Evolutionary conservation across 2,888 invertebrate species (phyloP).

Genomic region (Sylvicola fuscatus): DNA sequence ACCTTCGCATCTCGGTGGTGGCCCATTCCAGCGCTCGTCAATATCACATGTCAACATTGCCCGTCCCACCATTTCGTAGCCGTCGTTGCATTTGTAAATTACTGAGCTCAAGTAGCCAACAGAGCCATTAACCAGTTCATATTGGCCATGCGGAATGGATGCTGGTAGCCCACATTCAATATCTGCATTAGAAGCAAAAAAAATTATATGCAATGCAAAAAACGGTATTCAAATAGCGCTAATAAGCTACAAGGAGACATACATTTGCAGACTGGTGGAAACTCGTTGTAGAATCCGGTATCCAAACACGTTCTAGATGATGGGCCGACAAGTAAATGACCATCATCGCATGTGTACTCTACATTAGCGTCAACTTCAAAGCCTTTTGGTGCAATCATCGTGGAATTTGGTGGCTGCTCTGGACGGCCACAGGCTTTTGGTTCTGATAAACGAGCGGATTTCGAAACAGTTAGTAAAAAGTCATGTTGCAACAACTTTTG

Average conservation of each 20-base stretch:
- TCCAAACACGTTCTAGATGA: constrained; percentile 64
- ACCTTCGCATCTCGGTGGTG: constrained; percentile 76
- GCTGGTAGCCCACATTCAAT: constrained; percentile 83
- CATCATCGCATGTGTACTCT: constrained; percentile 67
- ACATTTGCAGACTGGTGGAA: constrained; percentile 87
- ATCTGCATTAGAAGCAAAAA: constrained; percentile 28
- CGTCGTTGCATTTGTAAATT: constrained; percentile 61
- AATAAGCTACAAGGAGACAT: constrained; percentile 21
- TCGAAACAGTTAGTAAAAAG: constrained; percentile 3
- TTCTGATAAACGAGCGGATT: constrained; percentile 28
- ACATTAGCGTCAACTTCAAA: constrained; percentile 67
- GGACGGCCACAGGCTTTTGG: constrained; percentile 81
- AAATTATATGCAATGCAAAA: not conserved
- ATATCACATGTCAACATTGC: constrained; percentile 73
- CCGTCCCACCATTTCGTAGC: constrained; percentile 69
- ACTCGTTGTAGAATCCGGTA: constrained; percentile 85
- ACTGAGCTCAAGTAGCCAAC: constrained; percentile 75
- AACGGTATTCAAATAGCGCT: not conserved
- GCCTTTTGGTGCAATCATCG: constrained; percentile 51
- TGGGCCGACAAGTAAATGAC: constrained; percentile 73
- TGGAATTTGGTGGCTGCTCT: constrained; percentile 84
- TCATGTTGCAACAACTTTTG: no score
- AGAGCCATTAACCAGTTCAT: constrained; percentile 62
- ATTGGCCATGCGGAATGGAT: constrained; percentile 62
- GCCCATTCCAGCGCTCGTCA: constrained; percentile 85